Evolutionary conservation across 2,113 vertebrate species (phyloP).

Genomic region (Paraplagusia blochii): DNA sequence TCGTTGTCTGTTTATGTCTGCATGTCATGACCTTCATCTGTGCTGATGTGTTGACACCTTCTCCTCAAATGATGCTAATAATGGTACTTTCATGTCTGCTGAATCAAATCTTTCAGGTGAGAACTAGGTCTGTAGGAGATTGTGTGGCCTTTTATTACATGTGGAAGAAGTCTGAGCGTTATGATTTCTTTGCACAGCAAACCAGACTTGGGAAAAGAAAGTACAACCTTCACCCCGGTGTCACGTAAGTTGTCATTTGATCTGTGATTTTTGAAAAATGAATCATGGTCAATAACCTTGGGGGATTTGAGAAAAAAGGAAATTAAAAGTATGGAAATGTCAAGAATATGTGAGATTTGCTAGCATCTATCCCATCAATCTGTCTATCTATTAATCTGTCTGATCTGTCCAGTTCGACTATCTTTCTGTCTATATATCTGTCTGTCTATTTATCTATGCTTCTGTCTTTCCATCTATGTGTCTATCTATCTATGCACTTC

Average conservation of each 20-base stretch:
- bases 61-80: conserved; percentile 59
- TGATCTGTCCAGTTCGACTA: too few relatives aligned
- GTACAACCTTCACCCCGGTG: conserved; percentile 93
- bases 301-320: too few relatives aligned
- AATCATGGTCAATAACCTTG: neutral
- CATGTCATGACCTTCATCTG: too few relatives aligned
- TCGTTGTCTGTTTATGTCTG: conserved; percentile 23
- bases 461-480: too few relatives aligned
- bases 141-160: conserved; percentile 99
- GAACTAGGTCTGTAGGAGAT: conserved; percentile 96
- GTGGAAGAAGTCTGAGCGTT: conserved; percentile 99
- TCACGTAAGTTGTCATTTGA: conserved; percentile 83
- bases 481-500: too few relatives aligned
- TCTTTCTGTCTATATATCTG: too few relatives aligned
- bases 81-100: conserved; percentile 71
- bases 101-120: conserved; percentile 85
- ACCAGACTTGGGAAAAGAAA: conserved; percentile 97
- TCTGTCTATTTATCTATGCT: too few relatives aligned
- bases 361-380: too few relatives aligned
- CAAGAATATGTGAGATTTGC: too few relatives aligned
- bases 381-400: too few relatives aligned
- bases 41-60: conserved; percentile 35
- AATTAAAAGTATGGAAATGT: too few relatives aligned
- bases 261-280: neutral
- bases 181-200: conserved; percentile 98